These are phyloP conservation scores for Steinernema khuongi DNA, from an alignment of 1,140 invertebrate genomes.

Conservation along the genomic window DNA sequence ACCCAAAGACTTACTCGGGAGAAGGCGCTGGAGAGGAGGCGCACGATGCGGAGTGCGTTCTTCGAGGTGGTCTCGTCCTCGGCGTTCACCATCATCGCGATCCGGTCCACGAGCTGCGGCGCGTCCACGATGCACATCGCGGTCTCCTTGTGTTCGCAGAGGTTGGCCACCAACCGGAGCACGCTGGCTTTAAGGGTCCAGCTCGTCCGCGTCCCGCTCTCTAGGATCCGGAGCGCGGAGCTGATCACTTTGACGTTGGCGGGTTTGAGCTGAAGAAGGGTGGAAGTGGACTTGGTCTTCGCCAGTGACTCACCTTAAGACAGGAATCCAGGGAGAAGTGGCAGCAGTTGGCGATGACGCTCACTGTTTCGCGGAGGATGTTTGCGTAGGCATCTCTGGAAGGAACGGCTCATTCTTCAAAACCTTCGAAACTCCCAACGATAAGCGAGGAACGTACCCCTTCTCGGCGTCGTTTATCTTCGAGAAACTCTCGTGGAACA, in stretches of 20 bases:
- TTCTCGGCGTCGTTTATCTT: not conserved
- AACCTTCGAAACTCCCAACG: not conserved
- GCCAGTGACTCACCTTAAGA: not conserved
- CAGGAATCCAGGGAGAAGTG: conserved; percentile 6
- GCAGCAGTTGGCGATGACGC: conserved; percentile 1
- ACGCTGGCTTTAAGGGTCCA: not conserved
- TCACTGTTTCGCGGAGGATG: not conserved
- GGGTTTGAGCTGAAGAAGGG: not conserved
- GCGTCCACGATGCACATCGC: not conserved
- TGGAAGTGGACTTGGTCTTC: not conserved
- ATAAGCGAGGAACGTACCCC: not conserved
- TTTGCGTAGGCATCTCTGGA: not conserved
- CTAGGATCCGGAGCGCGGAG: not conserved
- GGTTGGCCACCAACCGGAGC: not conserved
- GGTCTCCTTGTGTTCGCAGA: not conserved
- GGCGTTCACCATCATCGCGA: not conserved
- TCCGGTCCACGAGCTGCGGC: not conserved
- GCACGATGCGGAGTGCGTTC: not conserved
- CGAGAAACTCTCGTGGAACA: not conserved
- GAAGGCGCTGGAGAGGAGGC: not conserved
- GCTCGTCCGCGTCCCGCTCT: not conserved
- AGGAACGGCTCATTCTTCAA: too few relatives aligned
- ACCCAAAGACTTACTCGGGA: not conserved
- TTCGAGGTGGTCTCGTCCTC: not conserved
- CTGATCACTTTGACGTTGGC: not conserved